Evolutionary conservation across 2,797 vertebrate species (phyloP).

Genomic region (Pelobates cultripes): DNA sequence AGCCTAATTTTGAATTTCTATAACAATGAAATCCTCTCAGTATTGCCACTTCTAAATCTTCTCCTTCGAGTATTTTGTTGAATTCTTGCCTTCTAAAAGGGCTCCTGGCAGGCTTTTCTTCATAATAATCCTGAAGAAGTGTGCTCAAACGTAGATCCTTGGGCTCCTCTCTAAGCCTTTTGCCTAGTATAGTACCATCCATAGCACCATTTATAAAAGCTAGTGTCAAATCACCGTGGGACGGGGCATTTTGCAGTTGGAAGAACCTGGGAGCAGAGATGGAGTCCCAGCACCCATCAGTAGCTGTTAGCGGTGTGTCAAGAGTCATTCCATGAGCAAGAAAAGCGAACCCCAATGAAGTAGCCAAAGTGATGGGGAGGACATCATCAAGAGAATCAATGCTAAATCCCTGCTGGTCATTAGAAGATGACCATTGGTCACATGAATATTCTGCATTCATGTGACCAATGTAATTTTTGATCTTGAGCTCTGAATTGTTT

Average conservation of each 20-base stretch:
- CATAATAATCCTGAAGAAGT: slow-evolving; percentile 78
- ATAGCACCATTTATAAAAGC: slow-evolving; percentile 83
- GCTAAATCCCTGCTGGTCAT: background rate
- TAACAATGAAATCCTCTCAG: slow-evolving; percentile 67
- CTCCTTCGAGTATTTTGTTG: slow-evolving; percentile 59
- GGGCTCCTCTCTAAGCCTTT: slow-evolving; percentile 57
- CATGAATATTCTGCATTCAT: background rate
- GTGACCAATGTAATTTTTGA: background rate
- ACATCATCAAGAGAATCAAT: background rate
- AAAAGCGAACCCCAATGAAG: slow-evolving; percentile 75
- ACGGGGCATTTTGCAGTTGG: slow-evolving; percentile 66
- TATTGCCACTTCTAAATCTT: slow-evolving; percentile 69
- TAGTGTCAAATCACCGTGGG: slow-evolving; percentile 69
- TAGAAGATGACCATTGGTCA: background rate
- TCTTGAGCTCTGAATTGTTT: background rate
- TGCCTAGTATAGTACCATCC: slow-evolving; percentile 82
- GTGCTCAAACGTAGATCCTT: slow-evolving; percentile 58
- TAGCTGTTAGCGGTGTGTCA: slow-evolving; percentile 65
- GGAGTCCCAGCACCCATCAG: slow-evolving; percentile 83
- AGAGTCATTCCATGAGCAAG: slow-evolving; percentile 63
- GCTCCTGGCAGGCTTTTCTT: slow-evolving; percentile 52
- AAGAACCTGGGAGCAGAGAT: slow-evolving; percentile 72
- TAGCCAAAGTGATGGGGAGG: slow-evolving; percentile 73
- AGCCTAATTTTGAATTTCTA: slow-evolving; percentile 59
- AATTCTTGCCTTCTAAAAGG: slow-evolving; percentile 74